Evolutionary conservation across 2,113 vertebrate species (phyloP).

Genomic region (Stercorarius parasiticus): DNA sequence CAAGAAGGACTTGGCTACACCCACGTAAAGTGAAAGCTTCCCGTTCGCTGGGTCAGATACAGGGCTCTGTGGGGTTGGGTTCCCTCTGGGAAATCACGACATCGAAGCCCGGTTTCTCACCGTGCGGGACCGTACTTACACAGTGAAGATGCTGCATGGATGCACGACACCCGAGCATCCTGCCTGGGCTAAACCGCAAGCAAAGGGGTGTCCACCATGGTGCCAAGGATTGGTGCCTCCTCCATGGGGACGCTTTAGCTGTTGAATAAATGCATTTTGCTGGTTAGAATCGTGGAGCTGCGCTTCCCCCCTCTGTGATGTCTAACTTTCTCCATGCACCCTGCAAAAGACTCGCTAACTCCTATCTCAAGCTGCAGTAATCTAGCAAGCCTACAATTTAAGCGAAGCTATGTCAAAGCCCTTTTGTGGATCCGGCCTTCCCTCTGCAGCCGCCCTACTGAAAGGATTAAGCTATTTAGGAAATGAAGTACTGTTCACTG

Average conservation of each 20-base stretch:
- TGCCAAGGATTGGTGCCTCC: not conserved
- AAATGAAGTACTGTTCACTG: not conserved
- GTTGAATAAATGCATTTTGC: not conserved
- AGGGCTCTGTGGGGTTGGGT: not conserved
- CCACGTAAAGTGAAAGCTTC: fast-evolving
- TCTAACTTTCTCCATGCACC: not conserved
- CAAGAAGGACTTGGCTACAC: not conserved
- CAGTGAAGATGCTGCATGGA: fast-evolving
- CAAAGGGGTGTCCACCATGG: fast-evolving
- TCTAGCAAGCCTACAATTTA: not conserved
- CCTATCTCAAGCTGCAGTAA: not conserved
- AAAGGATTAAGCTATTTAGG: not conserved
- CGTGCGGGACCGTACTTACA: not conserved
- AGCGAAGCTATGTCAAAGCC: not conserved
- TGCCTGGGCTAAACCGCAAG: fast-evolving
- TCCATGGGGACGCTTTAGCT: fast-evolving
- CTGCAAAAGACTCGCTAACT: not conserved
- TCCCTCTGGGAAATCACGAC: fast-evolving
- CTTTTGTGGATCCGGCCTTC: not conserved
- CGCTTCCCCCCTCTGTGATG: not conserved
- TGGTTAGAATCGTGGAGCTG: not conserved
- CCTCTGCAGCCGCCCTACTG: not conserved
- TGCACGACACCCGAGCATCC: fast-evolving
- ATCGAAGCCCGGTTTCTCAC: fast-evolving
- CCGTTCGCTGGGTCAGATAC: not conserved